Evolutionary conservation across 2,113 vertebrate species (phyloP).

Genomic region (Malurus alboscapulatus): DNA sequence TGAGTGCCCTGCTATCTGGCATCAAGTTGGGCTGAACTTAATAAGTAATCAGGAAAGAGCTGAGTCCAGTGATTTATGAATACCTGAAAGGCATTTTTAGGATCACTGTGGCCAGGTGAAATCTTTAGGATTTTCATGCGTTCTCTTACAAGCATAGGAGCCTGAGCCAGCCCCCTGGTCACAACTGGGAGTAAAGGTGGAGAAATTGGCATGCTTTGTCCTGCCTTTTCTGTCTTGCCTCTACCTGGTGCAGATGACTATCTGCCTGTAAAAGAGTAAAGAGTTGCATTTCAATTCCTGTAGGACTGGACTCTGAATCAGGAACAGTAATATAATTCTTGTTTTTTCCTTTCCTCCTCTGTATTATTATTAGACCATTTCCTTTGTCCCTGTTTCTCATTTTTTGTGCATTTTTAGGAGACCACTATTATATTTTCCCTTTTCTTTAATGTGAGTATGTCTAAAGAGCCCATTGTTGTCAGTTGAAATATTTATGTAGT

Average conservation of each 20-base stretch:
- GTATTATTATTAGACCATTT: slow-evolving; percentile 16
- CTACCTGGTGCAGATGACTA: neutral
- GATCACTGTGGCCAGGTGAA: neutral
- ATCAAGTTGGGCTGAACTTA: neutral
- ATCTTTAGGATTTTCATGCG: neutral
- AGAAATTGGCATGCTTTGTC: neutral
- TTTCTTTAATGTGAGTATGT: slow-evolving; percentile 37
- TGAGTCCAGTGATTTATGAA: neutral
- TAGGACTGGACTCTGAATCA: neutral
- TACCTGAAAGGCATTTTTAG: neutral
- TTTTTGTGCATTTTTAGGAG: slow-evolving; percentile 58
- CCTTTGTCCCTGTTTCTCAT: slow-evolving; percentile 42
- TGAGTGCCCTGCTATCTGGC: neutral
- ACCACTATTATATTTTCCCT: slow-evolving; percentile 53
- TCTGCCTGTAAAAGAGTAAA: neutral
- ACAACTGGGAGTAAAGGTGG: neutral
- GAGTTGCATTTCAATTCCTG: neutral
- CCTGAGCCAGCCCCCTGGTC: neutral
- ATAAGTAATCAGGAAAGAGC: neutral
- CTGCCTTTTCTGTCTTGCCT: neutral
- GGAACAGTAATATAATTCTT: slow-evolving; percentile 25
- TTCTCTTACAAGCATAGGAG: neutral
- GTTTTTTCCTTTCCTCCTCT: neutral
- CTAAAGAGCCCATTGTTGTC: slow-evolving; percentile 58
- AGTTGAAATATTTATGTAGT: slow-evolving; percentile 64